Evolutionary conservation across 64 coral and sea anemone genomes (phyloP).

Genomic region (Dendrophyllia cribrosa): DNA sequence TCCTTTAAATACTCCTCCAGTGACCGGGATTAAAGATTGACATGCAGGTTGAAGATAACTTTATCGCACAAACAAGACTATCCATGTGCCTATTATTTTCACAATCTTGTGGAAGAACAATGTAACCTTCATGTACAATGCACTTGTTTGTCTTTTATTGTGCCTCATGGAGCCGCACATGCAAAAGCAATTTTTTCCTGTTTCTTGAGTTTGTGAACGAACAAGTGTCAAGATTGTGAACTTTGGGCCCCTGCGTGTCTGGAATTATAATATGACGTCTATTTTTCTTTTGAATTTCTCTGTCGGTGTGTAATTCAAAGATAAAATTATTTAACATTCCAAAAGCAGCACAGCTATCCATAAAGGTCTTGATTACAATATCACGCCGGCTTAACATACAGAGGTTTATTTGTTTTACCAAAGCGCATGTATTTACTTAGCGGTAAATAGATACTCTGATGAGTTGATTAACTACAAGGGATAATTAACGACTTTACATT

Average conservation of each 20-base stretch:
- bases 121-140: too few relatives aligned
- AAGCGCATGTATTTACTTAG: background rate
- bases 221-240: background rate
- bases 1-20: too few relatives aligned
- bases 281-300: background rate
- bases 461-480: background rate
- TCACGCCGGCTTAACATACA: background rate
- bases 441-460: background rate
- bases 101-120: too few relatives aligned
- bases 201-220: conserved; percentile 11
- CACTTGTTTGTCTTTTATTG: too few relatives aligned
- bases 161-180: too few relatives aligned
- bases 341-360: background rate
- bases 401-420: background rate
- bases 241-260: too few relatives aligned
- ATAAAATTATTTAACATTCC: conserved; percentile 6
- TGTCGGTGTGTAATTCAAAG: background rate
- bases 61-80: too few relatives aligned
- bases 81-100: too few relatives aligned
- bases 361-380: background rate
- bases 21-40: too few relatives aligned
- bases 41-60: too few relatives aligned
- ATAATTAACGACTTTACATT: background rate
- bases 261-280: too few relatives aligned
- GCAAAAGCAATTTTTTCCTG: too few relatives aligned